phyloP scores from a whole-genome alignment of 2,113 vertebrate species.

The Hemichromis elongatus region DNA sequence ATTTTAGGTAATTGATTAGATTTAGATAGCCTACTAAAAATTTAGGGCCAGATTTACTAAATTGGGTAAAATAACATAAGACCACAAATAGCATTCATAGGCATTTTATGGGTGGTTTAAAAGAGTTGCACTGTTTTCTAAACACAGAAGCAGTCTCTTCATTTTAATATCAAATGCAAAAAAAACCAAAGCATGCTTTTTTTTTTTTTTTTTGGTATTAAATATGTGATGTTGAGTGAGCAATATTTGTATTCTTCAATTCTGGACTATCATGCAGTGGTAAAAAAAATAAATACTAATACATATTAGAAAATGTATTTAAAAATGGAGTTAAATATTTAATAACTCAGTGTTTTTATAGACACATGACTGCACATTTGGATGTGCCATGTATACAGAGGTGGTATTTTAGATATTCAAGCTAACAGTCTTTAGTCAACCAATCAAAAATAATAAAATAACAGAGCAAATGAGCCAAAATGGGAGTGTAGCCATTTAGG shows the following conservation, averaged over 20 bases:
- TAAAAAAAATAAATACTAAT: not conserved
- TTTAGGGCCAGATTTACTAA: not conserved
- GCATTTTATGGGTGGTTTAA: not conserved
- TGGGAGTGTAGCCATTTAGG: not conserved
- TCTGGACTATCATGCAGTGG: not conserved
- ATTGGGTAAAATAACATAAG: not conserved
- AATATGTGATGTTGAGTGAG: not conserved
- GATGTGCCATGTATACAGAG: not conserved
- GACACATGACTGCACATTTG: not conserved
- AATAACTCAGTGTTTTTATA: not conserved
- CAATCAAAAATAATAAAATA: conserved; percentile 12
- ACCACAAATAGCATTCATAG: not conserved
- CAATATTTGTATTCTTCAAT: not conserved
- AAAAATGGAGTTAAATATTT: not conserved
- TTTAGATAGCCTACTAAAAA: not conserved
- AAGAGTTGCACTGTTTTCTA: not conserved
- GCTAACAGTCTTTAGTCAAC: not conserved
- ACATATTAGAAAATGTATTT: not conserved
- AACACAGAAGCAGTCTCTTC: not conserved
- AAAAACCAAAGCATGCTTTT: no score
- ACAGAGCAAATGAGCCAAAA: not conserved
- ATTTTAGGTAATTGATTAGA: not conserved
- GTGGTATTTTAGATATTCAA: not conserved
- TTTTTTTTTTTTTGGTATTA: not conserved
- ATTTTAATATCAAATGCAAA: not conserved